These are phyloP conservation scores for Agonopterix alstromeriana DNA, from an alignment of 2,888 invertebrate genomes.

Conservation along the genomic window DNA sequence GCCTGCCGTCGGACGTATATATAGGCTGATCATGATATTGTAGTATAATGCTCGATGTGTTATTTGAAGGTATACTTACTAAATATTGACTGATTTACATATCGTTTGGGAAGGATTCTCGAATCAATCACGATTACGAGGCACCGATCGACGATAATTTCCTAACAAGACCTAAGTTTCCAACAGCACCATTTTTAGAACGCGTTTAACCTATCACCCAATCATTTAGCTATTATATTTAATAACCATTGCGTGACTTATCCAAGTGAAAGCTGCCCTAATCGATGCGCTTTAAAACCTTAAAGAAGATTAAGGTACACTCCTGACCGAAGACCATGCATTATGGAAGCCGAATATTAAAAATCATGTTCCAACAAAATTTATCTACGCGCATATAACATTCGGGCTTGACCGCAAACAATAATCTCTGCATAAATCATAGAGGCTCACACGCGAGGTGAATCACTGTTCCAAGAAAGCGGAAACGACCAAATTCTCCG, in stretches of 20 bases:
- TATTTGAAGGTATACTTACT: no score
- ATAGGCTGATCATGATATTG: no score
- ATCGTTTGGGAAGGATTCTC: no score
- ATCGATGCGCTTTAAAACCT: slow-evolving; percentile 51
- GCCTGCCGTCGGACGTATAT: no score
- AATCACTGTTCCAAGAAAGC: slow-evolving; percentile 71
- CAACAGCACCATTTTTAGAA: slow-evolving; percentile 8
- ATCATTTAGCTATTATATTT: slow-evolving; percentile 28
- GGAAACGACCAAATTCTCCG: slow-evolving; percentile 68
- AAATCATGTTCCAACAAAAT: slow-evolving; percentile 42
- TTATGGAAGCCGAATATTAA: slow-evolving; percentile 46
- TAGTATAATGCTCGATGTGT: no score
- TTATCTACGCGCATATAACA: slow-evolving; percentile 38
- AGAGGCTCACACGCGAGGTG: slow-evolving; percentile 61
- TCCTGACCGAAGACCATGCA: slow-evolving; percentile 20
- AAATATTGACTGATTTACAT: no score
- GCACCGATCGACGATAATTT: no score
- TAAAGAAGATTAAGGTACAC: slow-evolving; percentile 37
- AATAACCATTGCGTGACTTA: slow-evolving; percentile 52
- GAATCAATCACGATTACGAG: no score
- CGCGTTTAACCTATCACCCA: slow-evolving; percentile 12
- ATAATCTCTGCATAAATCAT: slow-evolving; percentile 61
- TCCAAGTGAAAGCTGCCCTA: slow-evolving; percentile 51
- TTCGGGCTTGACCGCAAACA: slow-evolving; percentile 52
- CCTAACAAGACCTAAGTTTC: slow-evolving; percentile 5